Evolutionary conservation across 1,140 invertebrate species (phyloP).

Genomic region (Drosophila insularis): DNA sequence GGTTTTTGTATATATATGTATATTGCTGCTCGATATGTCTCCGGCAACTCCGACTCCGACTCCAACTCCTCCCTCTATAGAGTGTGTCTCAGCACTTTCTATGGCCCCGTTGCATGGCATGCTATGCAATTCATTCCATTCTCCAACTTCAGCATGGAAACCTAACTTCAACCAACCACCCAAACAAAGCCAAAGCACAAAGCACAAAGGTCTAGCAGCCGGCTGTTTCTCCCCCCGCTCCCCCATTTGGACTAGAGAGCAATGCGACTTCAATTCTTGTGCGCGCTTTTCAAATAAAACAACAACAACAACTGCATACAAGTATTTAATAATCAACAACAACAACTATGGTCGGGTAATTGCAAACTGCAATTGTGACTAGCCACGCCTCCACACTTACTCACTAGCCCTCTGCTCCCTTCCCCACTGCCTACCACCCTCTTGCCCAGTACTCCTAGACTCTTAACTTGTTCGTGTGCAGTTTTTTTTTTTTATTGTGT

Average conservation of each 20-base stretch:
- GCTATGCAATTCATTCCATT: conserved; percentile 44
- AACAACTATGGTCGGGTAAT: conserved; percentile 45
- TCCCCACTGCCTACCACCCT: not conserved
- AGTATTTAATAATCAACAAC: conserved; percentile 70
- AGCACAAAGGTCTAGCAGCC: conserved; percentile 46
- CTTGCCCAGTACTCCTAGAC: not conserved
- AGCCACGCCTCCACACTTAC: conserved; percentile 9
- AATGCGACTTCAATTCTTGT: conserved; percentile 60
- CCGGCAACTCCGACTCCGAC: not conserved
- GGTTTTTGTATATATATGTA: conserved; percentile 2
- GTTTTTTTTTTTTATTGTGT: conserved; percentile 64
- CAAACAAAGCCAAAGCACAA: conserved; percentile 33
- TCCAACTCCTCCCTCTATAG: not conserved
- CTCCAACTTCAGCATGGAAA: not conserved
- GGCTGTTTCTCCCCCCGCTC: conserved; percentile 25
- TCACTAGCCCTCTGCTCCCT: not conserved
- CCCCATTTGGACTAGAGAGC: conserved; percentile 21
- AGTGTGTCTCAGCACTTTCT: conserved; percentile 63
- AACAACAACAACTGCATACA: conserved; percentile 27
- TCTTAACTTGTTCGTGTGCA: conserved; percentile 55
- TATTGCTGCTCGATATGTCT: conserved; percentile 25
- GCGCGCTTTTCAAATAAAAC: conserved; percentile 68
- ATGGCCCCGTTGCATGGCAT: conserved; percentile 77
- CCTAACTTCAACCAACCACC: conserved; percentile 15
- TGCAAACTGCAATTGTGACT: conserved; percentile 58